Percentiles rank a stretch among this genome's conserved stretches.
phyloP scores from a whole-genome alignment of 2,113 vertebrate species.

The Silurus glanis region DNA sequence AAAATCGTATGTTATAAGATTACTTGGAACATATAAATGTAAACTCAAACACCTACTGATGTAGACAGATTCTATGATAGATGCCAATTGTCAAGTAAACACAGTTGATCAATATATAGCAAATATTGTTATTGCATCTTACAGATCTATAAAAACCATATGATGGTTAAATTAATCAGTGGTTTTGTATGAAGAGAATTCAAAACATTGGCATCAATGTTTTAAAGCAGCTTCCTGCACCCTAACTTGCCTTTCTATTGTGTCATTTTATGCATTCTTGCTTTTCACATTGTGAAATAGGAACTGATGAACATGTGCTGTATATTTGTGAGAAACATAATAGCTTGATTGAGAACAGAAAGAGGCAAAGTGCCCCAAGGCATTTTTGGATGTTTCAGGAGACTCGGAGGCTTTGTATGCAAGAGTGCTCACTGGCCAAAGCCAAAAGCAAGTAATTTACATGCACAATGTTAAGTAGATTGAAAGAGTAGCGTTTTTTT shows the following conservation, averaged over 20 bases:
- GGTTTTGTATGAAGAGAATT: not conserved
- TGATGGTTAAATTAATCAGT: not conserved
- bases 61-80: not conserved
- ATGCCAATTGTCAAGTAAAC: not conserved
- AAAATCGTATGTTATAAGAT: not conserved
- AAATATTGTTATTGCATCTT: not conserved
- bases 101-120: not conserved
- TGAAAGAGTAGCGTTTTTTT: constrained; percentile 66
- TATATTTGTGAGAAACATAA: constrained; percentile 38
- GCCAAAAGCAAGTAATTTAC: constrained; percentile 68
- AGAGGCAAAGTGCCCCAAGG: constrained; percentile 61
- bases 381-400: constrained; percentile 58
- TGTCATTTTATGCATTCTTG: constrained; percentile 14
- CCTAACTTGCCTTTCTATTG: not conserved
- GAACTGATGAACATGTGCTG: constrained; percentile 12
- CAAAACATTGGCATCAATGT: not conserved
- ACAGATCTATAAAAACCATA: not conserved
- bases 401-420: constrained; percentile 65
- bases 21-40: not conserved
- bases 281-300: constrained; percentile 23
- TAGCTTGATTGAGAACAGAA: constrained; percentile 27
- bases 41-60: not conserved
- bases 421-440: constrained; percentile 63
- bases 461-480: constrained; percentile 70
- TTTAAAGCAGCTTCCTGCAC: not conserved